Evolutionary conservation across 1,140 invertebrate genomes (phyloP), one percentile per base, ranked within the genome.

Genomic region (Acromyrmex charruanus): DNA sequence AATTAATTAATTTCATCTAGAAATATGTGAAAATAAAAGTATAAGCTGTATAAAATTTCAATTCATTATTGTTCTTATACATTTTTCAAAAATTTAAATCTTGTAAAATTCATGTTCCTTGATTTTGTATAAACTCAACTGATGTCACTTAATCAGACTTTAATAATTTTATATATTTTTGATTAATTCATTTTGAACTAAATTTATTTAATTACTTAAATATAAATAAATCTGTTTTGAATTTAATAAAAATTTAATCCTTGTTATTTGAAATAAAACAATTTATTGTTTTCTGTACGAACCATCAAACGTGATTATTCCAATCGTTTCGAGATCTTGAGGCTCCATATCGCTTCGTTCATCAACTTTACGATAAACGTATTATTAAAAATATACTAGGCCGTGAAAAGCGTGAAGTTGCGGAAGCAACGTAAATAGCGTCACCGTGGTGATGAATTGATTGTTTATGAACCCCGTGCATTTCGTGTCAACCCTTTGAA

Each of bases 251-350:
- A 35, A 39, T 39, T 21, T 4, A 59, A 59, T 59, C 1, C n/a
- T 68, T 3, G 6, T 5, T 21, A 14, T 14, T 2, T 21, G 4
- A 68, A 44, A 21, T 21, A 6, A 39, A 35, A 35, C 31, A 35
- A 35, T 35, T 35, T 35, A 39, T 1, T 39, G 35, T 14, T 16
- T 44, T 28, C 58, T 10, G 6, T 21, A 84, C 91, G 90, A 94
- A 97, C 97, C 97, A 94, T 98, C 97, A 93, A 97, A 97, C 16
- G 97, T 97, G 88, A 98, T 97, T 85, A 98, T 97, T 75, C 96
- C 96, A 71, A 96, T 95, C 18, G 97, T 92, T 91, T 96, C 94
- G 44, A 98, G 94, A 88, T 96, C 95, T 89, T 96, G 95, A 0
- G 96, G 95, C 81, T 97, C 96, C 94, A 94, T 94, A 44, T 16